Percentiles rank a stretch among this genome's conserved stretches.
Evolutionary conservation across 2,888 invertebrate species (phyloP).

Genomic region (Megastigmus dorsalis): DNA sequence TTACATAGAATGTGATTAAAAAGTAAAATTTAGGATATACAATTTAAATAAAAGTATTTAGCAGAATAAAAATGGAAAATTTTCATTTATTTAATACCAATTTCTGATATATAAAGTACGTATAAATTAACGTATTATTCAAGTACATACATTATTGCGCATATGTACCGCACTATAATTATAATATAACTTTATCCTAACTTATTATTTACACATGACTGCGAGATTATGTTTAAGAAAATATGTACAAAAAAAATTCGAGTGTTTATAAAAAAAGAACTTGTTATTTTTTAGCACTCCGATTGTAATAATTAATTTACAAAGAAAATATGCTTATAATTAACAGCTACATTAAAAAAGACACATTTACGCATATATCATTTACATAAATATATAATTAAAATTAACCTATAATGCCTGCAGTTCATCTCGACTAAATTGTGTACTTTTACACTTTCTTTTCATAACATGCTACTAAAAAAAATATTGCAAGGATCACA

Average conservation of each 20-base stretch:
- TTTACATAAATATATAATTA: conserved; percentile 45
- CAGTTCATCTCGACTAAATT: conserved; percentile 42
- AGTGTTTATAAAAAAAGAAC: conserved; percentile 38
- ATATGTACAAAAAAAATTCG: conserved; percentile 47
- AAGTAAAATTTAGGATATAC: conserved; percentile 1
- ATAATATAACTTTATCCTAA: conserved; percentile 36
- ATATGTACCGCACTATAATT: conserved; percentile 30
- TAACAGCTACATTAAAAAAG: conserved; percentile 4
- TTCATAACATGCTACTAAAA: not conserved
- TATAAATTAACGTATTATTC: conserved; percentile 42
- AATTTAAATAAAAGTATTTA: not conserved
- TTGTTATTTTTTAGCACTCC: conserved; percentile 18
- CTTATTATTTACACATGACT: conserved; percentile 53
- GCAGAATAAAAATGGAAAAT: conserved; percentile 16
- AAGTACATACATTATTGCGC: conserved; percentile 40
- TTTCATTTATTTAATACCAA: conserved; percentile 39
- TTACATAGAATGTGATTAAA: not conserved
- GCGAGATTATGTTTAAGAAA: conserved; percentile 36
- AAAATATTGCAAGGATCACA: conserved; percentile 7
- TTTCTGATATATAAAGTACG: conserved; percentile 10
- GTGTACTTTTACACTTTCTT: conserved; percentile 3
- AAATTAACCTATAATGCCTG: conserved; percentile 52
- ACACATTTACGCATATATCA: conserved; percentile 20
- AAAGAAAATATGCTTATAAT: conserved; percentile 38
- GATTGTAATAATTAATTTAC: conserved; percentile 45